phyloP scores from a whole-genome alignment of 2,888 invertebrate species.

The Apodemia hepburni region DNA sequence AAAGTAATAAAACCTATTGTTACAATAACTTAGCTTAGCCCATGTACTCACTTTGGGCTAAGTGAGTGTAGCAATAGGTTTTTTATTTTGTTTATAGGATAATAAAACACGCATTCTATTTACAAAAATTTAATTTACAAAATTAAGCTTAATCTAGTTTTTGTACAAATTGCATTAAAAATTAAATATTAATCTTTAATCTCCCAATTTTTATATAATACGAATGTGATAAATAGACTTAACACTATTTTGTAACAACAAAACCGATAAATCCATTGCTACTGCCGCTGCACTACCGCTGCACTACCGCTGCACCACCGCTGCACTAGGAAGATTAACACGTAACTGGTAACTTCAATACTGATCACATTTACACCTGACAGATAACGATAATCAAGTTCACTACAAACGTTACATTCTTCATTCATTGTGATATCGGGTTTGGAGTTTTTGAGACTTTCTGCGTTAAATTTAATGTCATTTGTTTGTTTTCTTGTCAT shows the following conservation, averaged over 20 bases:
- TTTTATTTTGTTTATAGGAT: no score
- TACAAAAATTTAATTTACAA: conserved; percentile 63
- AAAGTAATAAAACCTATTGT: no score
- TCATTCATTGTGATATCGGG: no score
- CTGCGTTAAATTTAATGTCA: no score
- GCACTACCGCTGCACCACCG: no score
- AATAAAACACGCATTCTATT: conserved; percentile 40
- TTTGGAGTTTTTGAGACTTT: no score
- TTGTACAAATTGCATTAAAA: conserved; percentile 63
- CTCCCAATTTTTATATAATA: not conserved
- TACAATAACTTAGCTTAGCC: not conserved
- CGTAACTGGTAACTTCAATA: conserved; percentile 8
- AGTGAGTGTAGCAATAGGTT: no score
- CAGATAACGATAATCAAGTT: not conserved
- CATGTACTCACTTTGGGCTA: no score
- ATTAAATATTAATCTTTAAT: conserved; percentile 45
- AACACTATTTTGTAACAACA: conserved; percentile 3
- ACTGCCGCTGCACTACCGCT: conserved; percentile 4
- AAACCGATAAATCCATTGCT: conserved; percentile 9
- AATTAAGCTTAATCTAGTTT: conserved; percentile 60
- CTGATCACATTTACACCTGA: conserved; percentile 5
- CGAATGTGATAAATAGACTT: conserved; percentile 12
- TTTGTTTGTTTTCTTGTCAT: no score
- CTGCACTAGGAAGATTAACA: not conserved
- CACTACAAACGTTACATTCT: no score